A percentile compares a stretch with the other conserved stretches of the same genome.
Evolutionary conservation across 2,113 vertebrate genomes (phyloP).

Genomic region (Petrocephalus zakoni): DNA sequence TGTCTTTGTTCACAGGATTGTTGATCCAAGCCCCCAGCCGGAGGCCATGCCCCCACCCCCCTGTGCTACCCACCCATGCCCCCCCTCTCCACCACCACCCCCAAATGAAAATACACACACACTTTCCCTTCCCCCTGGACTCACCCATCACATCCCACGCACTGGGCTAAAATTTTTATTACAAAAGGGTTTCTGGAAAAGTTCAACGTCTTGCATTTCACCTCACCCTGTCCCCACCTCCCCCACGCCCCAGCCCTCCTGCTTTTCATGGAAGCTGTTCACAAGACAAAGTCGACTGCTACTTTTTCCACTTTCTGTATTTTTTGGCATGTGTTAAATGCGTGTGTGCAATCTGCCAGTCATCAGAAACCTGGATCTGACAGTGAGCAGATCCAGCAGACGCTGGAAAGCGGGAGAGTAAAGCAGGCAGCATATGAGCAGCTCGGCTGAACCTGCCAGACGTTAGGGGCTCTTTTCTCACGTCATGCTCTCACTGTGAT

Average conservation of each 20-base stretch:
- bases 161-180: slow-evolving; percentile 5
- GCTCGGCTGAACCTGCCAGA: background rate
- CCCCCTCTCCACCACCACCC: background rate
- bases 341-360: background rate
- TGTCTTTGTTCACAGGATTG: slow-evolving; percentile 6
- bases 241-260: background rate
- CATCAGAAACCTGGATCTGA: background rate
- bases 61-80: background rate
- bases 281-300: background rate
- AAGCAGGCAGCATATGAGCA: background rate
- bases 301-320: background rate
- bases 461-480: background rate
- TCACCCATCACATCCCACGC: background rate
- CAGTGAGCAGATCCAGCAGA: background rate
- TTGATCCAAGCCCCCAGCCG: slow-evolving; percentile 9
- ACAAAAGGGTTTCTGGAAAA: slow-evolving; percentile 18
- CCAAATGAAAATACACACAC: background rate
- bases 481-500: background rate
- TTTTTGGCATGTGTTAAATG: background rate
- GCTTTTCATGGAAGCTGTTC: slow-evolving; percentile 1
- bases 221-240: background rate
- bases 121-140: background rate
- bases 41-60: background rate
- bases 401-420: background rate
- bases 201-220: background rate